A percentile compares a stretch with the other conserved stretches of the same genome.
Conservation (phyloP, 2,797 vertebrate species). For the Leptoclinus maculatus region DNA sequence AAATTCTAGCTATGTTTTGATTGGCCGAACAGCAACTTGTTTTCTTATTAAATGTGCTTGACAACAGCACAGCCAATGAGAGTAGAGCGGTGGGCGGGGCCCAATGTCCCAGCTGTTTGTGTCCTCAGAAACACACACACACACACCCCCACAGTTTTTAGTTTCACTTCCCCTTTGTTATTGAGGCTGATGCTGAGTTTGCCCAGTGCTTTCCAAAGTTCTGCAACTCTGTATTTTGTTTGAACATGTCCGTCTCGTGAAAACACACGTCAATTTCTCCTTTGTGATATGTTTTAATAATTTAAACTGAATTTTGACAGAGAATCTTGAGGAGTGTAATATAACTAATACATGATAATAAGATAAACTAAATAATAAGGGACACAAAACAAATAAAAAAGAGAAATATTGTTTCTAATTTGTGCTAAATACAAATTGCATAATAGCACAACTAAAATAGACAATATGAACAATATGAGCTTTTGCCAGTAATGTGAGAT, state of each 20-base stretch:
- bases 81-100: constrained; percentile 52
- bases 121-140: constrained; percentile 32
- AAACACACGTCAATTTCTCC: not conserved
- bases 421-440: not conserved
- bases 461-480: not conserved
- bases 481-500: constrained; percentile 2
- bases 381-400: not conserved
- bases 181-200: constrained; percentile 23
- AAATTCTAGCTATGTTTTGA: constrained; percentile 59
- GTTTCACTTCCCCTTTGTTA: constrained; percentile 76
- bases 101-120: constrained; percentile 59
- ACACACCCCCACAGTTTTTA: constrained; percentile 45
- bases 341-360: not conserved
- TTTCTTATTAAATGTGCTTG: constrained; percentile 66
- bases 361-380: not conserved
- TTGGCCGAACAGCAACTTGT: constrained; percentile 70
- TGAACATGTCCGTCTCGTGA: constrained; percentile 7
- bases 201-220: not conserved
- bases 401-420: not conserved
- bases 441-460: not conserved
- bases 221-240: constrained; percentile 18
- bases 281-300: not conserved
- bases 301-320: not conserved
- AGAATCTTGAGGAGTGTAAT: not conserved
- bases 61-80: constrained; percentile 83